Evolutionary conservation across 1,140 invertebrate species (phyloP), one percentile per base, ranked within the genome.

Genomic region (Ephestia elutella): DNA sequence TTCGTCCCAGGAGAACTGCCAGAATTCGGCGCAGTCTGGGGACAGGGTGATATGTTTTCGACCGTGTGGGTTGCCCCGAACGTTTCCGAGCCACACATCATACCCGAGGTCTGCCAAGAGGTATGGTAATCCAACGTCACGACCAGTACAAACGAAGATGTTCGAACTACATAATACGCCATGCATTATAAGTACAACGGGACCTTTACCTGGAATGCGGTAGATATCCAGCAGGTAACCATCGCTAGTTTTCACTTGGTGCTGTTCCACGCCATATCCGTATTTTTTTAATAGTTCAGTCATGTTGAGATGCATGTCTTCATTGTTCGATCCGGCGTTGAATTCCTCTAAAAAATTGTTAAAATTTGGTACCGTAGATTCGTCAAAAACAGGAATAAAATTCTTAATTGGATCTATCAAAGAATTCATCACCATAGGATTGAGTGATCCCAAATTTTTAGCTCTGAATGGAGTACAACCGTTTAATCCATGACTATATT

Each of bases 31-130:
- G 38, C 91, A 80, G 70, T 92, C 90, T 48, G 83, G 81, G 82
- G 70, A 91, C 60, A 82, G 86, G 21, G 68, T 83, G 10, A 78
- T 78, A 75, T 92, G 91, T 54, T 87, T 86, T 62, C 84, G 80
- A 4, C 91, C 92, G 70, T 93, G 92, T 13, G 68, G 75, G 62
- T 91, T 93, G 10, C 93, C 92, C 62, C 93, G 84, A 4, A 86
- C 83, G 72, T 94, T 94, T 0, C 92, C 92, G 62, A 94, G 65
- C 92, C 92, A 94, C 32, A 95, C 93, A 80, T 95, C 94, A 63
- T 92, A 94, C 0, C 93, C 93, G 7, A 89, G 89, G 75, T 95
- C 93, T 8, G 92, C 92, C 56, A 94, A 81, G 50, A 91, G 75
- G 60, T 86, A 65, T 83, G 93, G 93, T 17, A 94, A 70, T 3